Base-by-base conservation (phyloP, 2,797 vertebrate genomes). In the Carcharodon carcharias region DNA sequence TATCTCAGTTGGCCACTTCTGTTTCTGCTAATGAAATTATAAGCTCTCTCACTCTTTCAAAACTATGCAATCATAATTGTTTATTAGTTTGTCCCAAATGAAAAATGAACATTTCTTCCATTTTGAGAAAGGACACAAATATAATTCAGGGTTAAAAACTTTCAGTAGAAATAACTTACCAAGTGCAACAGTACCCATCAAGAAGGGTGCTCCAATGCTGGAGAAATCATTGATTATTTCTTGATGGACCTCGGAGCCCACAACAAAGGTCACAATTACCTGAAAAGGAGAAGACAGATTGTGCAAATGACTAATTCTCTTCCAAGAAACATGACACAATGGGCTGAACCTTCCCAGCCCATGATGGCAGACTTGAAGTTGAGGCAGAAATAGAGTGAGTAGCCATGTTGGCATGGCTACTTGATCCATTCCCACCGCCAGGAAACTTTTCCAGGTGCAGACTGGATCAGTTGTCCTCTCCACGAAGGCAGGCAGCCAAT, bases 231-330 rank as follows among this genome's bases (percentile, higher is more conserved):
- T 98, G 96, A 96, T 97, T 97, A 97, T 98, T 97, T 98, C 97
- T 85, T 98, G 98, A 96, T 97, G 97, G 95, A 98, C 97, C 97
- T 98, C 97, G 96, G 98, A 98, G 97, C 98, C 98, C 97, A 98
- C 97, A 56, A 97, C 97, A 97, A 98, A 98, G 96, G 98, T 98
- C 97, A 98, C 97, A 7, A 96, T 97, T 97, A 98, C 98, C 98
- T 98, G 97, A 96, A 96, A 97, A 96, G 96, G 31, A 85, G 93
- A 95, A 35, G 1, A 95, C 14, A 35, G 23, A 93, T 45, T 93
- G 35, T 31, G 40, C 26, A 23, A 71, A 50, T 71, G 23, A 67
- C 45, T 50, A 9, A 69, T 50, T 23, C 26, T 23, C 63, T 61
- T 28, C 58, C 65, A 18, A 93, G 91, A 50, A 69, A 71, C 9